Evolutionary conservation across 2,888 invertebrate species (phyloP), one percentile per base, ranked within the genome.

Genomic region (Ceriagrion tenellum): DNA sequence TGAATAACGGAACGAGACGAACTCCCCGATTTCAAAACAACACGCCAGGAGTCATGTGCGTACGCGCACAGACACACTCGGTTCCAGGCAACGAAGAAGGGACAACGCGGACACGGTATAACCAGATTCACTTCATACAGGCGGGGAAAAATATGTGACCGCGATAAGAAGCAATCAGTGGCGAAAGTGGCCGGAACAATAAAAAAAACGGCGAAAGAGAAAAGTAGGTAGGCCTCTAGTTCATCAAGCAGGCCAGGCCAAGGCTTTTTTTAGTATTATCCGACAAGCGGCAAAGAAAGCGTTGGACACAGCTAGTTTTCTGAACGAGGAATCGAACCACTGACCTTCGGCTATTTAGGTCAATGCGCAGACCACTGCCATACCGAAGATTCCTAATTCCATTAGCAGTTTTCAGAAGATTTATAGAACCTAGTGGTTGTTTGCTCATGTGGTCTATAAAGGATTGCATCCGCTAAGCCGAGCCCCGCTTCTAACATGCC

Each of bases 1-100:
- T 59, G 91, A 91, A 69, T 91, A 91, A 91, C 91, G 91, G 91
- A 63, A 91, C 63, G 63, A 30, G 89, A 55, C 89, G 30, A 91
- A 20, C 4, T 59, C 59, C 59, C 40, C 30, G 91, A 91, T 91
- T 91, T 91, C 63, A 91, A 69, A 91, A 91, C 59, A 63, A 55
- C 30, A 20, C 56, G 35, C n/a, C 59, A 91, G 26, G 40, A 91
- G 13, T 55, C 55, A 89, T 63, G 63, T 35, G 90, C 56, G 59
- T 59, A 59, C 40, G 23, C 0, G 47, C 47, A 47, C 47, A 55
- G n/a, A 13, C 55, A 88, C 30, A 88, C 35, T 10, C 40, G 2
- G 47, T n/a, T 20, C 20, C 40, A 47, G 35, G n/a, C 40, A 47
- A 47, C 47, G 35, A 23, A 23, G 59, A 59, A 55, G 56, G 23